Evolutionary conservation across 2,888 invertebrate genomes (phyloP), one percentile per base, ranked within the genome.

Genomic region (Ichneumoninae sp.): DNA sequence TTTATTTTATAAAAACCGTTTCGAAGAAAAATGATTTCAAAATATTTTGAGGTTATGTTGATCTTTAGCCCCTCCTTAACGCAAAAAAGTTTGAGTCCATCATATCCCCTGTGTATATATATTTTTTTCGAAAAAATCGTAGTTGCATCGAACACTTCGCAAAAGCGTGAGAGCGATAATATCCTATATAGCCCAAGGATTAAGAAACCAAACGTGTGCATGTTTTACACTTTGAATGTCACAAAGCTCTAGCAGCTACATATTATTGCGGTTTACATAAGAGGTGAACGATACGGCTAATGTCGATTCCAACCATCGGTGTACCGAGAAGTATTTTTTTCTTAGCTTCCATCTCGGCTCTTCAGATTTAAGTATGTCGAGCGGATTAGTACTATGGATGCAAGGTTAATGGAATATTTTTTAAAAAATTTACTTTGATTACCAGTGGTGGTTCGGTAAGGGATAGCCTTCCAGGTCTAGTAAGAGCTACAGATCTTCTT

Each of bases 381-480:
- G 57, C 13, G 8, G 57, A 52, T 33, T 26, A 71, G 5, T 30
- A 13, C 33, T 19, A 10, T 54, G 33, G 3, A 68, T 50, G 13
- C 10, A 4, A 26, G 13, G 13, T 13, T 1, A 10, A 26, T 1
- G 26, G 22, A 57, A 26, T 26, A 10, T 47, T 19, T 68, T 68
- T 44, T 36, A 26, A 22, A 10, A 3, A 40, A 68, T 65, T 65
- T n/a, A n/a, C 16, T 33, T 36, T n/a, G 16, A 19, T 79, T 89
- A 91, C 92, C 88, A 85, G 40, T 10, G 90, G 66, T 40, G 90
- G 88, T 70, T 91, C 91, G 26, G 89, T 87, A 2, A 93, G 83
- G 6, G 93, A 93, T 0, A 91, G 71, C 87, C 93, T 86, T 75
- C 89, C 89, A 19, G 89, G 87, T 78, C 92, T 87, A 26, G 87